Percentiles rank a stretch among this genome's conserved stretches.
phyloP scores from a whole-genome alignment of 2,888 invertebrate species.

The Diploptera punctata region DNA sequence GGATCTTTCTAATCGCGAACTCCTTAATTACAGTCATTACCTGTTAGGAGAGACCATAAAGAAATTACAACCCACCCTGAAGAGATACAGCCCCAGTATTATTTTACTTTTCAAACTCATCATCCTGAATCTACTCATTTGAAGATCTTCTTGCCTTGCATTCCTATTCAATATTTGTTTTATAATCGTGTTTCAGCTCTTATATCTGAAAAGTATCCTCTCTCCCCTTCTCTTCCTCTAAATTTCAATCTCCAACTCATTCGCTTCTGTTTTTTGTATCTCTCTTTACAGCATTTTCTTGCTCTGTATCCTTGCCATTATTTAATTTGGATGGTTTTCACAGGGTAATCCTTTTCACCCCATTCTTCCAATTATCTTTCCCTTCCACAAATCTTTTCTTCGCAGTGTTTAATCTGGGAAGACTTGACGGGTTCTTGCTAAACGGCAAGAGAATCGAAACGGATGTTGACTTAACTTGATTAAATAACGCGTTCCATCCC shows the following conservation, averaged over 20 bases:
- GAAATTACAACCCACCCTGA: neutral
- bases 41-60: neutral
- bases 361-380: constrained; percentile 17
- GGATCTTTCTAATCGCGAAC: too few species aligned
- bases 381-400: constrained; percentile 15
- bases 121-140: neutral
- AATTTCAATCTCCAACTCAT: neutral
- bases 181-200: neutral
- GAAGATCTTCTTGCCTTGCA: neutral
- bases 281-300: neutral
- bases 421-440: neutral
- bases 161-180: neutral
- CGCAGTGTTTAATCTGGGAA: neutral
- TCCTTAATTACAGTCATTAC: neutral
- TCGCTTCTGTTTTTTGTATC: too few species aligned
- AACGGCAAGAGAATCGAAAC: neutral
- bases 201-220: neutral
- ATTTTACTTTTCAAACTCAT: constrained; percentile 1
- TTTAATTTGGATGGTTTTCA: constrained; percentile 26
- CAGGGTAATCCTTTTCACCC: constrained; percentile 16
- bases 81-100: neutral
- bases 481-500: neutral
- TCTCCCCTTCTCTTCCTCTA: neutral
- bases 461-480: neutral
- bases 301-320: neutral